A percentile compares a stretch with the other conserved stretches of the same genome.
Evolutionary conservation across 2,888 invertebrate genomes (phyloP).

Genomic region (Thereva unica): DNA sequence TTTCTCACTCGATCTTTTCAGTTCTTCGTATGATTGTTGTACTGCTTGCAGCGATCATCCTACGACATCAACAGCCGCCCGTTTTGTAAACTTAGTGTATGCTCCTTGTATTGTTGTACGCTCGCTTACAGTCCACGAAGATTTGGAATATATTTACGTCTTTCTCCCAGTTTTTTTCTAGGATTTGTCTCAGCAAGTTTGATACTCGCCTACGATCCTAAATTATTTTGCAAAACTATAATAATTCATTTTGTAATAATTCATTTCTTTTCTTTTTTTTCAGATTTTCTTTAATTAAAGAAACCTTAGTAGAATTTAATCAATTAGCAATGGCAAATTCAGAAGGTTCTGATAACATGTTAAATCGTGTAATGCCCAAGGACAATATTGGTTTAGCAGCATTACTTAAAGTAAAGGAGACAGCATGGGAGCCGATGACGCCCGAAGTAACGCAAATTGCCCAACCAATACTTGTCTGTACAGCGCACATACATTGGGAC

Average conservation of each 20-base stretch:
- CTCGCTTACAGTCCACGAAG: too few species aligned
- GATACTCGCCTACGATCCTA: too few species aligned
- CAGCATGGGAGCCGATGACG: conserved; percentile 87
- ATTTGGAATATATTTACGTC: too few species aligned
- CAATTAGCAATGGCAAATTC: conserved; percentile 98
- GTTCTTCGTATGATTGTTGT: too few species aligned
- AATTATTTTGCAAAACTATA: too few species aligned
- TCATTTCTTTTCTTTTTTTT: conserved; percentile 41
- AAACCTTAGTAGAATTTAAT: conserved; percentile 97
- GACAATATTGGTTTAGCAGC: conserved; percentile 98
- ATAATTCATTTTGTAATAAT: background rate
- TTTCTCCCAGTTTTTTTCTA: too few species aligned
- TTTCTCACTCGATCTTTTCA: too few species aligned
- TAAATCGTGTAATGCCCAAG: conserved; percentile 98
- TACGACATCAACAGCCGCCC: too few species aligned
- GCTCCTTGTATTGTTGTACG: too few species aligned
- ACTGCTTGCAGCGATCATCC: too few species aligned
- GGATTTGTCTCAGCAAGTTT: too few species aligned
- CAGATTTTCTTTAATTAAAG: conserved; percentile 93
- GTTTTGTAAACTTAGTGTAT: too few species aligned
- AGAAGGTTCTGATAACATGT: conserved; percentile 96
- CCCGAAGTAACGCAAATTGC: conserved; percentile 75
- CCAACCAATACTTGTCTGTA: conserved; percentile 92
- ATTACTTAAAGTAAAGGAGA: conserved; percentile 90
- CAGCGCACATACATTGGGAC: conserved; percentile 99